A percentile compares a stretch with the other conserved stretches of the same genome.
phyloP scores from a whole-genome alignment of 1,140 invertebrate species.

The Oryctes rhinoceros region DNA sequence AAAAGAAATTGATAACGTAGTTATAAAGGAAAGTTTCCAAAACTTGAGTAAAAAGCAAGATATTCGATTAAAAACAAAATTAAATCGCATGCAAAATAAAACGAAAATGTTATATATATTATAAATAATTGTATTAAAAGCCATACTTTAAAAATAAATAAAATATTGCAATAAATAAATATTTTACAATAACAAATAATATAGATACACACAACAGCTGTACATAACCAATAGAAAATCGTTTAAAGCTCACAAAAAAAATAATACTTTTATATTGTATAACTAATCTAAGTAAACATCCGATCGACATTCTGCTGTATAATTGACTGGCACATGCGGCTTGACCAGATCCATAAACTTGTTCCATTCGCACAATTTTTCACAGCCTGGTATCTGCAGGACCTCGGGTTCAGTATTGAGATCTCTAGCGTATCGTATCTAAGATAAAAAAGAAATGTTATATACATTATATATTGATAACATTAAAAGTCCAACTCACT shows the following conservation, averaged over 20 bases:
- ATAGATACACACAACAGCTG: too few species aligned
- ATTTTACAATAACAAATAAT: too few species aligned
- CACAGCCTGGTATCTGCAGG: not conserved
- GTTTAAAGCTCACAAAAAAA: not conserved
- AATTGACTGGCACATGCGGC: constrained; percentile 26
- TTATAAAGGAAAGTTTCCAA: too few species aligned
- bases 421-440: constrained; percentile 11
- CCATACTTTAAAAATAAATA: too few species aligned
- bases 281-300: not conserved
- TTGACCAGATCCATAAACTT: constrained; percentile 6
- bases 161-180: too few species aligned
- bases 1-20: too few species aligned
- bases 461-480: not conserved
- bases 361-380: not conserved
- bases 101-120: too few species aligned
- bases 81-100: too few species aligned
- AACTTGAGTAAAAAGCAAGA: too few species aligned
- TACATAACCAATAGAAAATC: too few species aligned
- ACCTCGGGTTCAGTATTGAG: not conserved
- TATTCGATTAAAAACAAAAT: too few species aligned
- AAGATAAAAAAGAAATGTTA: not conserved
- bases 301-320: constrained; percentile 12
- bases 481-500: not conserved
- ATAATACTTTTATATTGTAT: not conserved
- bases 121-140: too few species aligned